These are phyloP conservation scores for Lophotis ruficrista DNA, from an alignment of 2,113 vertebrate species.

Conservation along the genomic window DNA sequence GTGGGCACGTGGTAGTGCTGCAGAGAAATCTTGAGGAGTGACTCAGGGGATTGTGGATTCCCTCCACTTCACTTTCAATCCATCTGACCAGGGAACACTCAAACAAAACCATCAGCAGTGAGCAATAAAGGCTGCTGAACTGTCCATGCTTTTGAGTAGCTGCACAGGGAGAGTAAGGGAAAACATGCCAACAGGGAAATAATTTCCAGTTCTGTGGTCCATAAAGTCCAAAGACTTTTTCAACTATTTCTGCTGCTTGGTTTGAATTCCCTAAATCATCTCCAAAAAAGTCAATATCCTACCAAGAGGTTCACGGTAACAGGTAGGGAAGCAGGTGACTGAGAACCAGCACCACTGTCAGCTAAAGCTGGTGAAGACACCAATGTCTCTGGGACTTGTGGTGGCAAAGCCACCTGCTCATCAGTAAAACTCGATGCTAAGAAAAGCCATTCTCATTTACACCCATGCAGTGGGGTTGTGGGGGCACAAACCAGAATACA, in stretches of 20 bases:
- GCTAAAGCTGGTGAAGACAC: background rate
- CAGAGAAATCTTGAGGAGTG: background rate
- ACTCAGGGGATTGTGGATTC: background rate
- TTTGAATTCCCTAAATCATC: background rate
- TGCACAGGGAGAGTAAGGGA: background rate
- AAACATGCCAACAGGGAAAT: background rate
- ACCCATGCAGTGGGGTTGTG: background rate
- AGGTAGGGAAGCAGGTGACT: background rate
- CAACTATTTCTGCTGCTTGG: background rate
- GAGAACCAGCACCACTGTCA: background rate
- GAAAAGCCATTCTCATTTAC: background rate
- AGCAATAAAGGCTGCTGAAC: background rate
- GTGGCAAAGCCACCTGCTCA: background rate
- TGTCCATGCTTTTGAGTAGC: background rate
- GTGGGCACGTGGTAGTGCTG: background rate
- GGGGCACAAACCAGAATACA: background rate
- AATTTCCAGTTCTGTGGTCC: background rate
- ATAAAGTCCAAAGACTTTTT: background rate
- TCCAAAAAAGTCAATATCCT: background rate
- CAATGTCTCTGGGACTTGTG: background rate
- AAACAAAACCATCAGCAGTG: background rate
- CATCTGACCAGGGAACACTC: background rate
- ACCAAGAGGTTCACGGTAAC: background rate
- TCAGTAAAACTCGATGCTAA: background rate
- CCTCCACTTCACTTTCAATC: background rate